A percentile compares a stretch with the other conserved stretches of the same genome.
These are phyloP conservation scores for Uropsilus gracilis DNA, from an alignment of 2,113 vertebrate genomes.

Conservation along the genomic window DNA sequence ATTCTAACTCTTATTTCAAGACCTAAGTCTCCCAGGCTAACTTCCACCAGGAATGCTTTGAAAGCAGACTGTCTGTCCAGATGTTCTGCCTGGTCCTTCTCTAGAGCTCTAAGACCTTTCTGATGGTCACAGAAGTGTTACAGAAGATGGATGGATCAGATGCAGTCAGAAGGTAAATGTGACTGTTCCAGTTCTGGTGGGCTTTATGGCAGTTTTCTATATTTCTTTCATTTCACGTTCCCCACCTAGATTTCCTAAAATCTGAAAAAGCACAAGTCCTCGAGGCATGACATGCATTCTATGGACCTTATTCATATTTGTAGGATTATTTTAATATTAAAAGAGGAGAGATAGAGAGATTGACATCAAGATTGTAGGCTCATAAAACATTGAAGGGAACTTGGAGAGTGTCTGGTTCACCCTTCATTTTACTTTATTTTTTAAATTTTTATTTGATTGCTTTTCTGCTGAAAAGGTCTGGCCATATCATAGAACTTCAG, in stretches of 20 bases:
- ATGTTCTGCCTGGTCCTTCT: background rate
- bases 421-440: constrained; percentile 76
- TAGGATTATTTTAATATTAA: constrained; percentile 70
- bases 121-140: background rate
- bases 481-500: constrained; percentile 48
- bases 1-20: background rate
- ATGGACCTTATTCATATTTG: constrained; percentile 41
- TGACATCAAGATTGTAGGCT: constrained; percentile 70
- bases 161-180: background rate
- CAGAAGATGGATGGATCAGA: constrained; percentile 16
- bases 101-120: constrained; percentile 7
- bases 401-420: constrained; percentile 69
- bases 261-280: background rate
- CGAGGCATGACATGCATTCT: background rate
- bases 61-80: background rate
- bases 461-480: constrained; percentile 73
- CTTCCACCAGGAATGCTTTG: background rate
- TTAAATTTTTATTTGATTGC: constrained; percentile 76
- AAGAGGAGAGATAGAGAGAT: constrained; percentile 62
- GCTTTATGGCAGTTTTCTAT: background rate
- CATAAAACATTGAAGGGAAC: constrained; percentile 76
- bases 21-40: background rate
- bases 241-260: background rate
- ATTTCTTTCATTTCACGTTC: background rate
- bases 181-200: background rate